Base-by-base conservation (phyloP, 2,113 vertebrate genomes). In the Platysteira castanea region DNA sequence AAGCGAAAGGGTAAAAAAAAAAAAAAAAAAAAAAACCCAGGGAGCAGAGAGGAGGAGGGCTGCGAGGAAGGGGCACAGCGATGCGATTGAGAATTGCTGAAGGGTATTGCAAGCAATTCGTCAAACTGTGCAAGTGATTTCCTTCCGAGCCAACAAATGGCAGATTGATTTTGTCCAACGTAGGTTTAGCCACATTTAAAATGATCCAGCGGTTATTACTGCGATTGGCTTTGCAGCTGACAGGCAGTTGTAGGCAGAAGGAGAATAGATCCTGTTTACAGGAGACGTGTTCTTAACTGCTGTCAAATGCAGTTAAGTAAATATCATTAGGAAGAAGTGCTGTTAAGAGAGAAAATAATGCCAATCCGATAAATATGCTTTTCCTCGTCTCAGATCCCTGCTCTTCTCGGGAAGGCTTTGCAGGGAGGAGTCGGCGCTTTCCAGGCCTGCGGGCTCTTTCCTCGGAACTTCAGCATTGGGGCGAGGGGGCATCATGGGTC, bases 91-190 rank as follows among this genome's bases (percentile, higher is more conserved):
- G 96, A 97, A 98, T 98, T 97, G 98, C 98, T 97, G 97, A 98
- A 98, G 98, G 98, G 97, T 94, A 96, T 96, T 88, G 98, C 96
- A 91, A 98, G 97, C 98, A 97, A 98, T 98, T 98, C 98, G 97
- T 98, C 98, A 99, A 98, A 98, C 97, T 97, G 97, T 97, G 98
- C 98, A 94, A 98, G 97, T 96, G 98, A 98, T 98, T 99, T 98
- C 97, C 96, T 98, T 98, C 98, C 96, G 97, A 98, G 98, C 98
- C 98, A 98, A 98, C 98, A 98, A 98, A 98, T 98, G 98, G 98
- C 99, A 99, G 99, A 99, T 98, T 99, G 99, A 99, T 98, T 98
- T 99, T 98, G 99, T 99, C 99, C 98, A 98, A 97, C 90, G 96
- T 80, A 96, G 98, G 97, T 98, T 98, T 98, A 98, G 98, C 98